Conservation (phyloP, 2,888 invertebrate species). For the Ornithoptera priamus region DNA sequence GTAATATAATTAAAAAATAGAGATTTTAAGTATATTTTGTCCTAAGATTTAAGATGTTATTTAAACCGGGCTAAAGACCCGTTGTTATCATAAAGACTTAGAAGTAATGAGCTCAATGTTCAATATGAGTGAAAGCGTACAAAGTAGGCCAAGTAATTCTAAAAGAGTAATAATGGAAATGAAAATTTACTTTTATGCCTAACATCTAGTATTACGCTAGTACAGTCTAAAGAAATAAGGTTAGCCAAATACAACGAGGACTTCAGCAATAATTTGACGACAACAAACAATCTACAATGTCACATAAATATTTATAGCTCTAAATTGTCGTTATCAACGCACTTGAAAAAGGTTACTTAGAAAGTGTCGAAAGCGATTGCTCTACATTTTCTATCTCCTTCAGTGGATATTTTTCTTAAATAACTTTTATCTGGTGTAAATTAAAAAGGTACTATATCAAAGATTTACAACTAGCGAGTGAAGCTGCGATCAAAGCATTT, state of each 20-base stretch:
- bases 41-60: too few relatives aligned
- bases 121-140: background rate
- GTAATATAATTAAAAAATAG: too few relatives aligned
- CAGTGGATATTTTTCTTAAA: background rate
- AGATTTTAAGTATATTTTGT: too few relatives aligned
- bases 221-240: background rate
- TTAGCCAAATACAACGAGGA: conserved; percentile 30
- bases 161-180: too few relatives aligned
- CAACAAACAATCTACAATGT: conserved; percentile 41
- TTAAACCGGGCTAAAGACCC: background rate
- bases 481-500: background rate
- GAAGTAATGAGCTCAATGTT: background rate
- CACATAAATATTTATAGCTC: conserved; percentile 46
- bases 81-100: background rate
- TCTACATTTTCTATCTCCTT: conserved; percentile 20
- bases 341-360: conserved; percentile 36
- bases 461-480: background rate
- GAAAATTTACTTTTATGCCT: too few relatives aligned
- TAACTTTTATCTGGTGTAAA: background rate
- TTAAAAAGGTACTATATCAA: background rate
- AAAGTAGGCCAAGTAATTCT: background rate
- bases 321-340: conserved; percentile 29
- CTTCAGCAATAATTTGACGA: conserved; percentile 10
- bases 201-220: background rate
- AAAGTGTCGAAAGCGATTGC: conserved; percentile 45